Evolutionary conservation across 2,113 vertebrate species (phyloP), one percentile per base, ranked within the genome.

Genomic region (Butorides virescens): DNA sequence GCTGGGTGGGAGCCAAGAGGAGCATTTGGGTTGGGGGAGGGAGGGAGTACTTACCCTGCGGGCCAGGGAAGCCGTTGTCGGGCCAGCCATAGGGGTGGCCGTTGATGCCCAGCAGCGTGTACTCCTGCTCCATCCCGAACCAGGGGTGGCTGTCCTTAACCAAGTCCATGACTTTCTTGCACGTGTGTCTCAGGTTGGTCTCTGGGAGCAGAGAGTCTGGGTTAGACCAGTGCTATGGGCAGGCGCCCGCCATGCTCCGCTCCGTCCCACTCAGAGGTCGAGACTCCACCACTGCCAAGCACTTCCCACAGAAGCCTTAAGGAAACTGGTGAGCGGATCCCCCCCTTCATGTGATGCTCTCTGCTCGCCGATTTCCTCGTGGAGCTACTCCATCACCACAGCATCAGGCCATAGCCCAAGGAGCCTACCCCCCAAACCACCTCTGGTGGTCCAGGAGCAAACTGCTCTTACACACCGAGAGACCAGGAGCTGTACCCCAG

Each of bases 41-140:
- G 61, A 13, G 29, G 53, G 36, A 36, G 32, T 30, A 42, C 91
- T 98, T 44, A 98, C 98, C 98, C 93, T 98, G 98, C 0, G 96
- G 97, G 42, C 96, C 97, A 0, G 97, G 98, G 77, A 96, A 98
- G 67, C 98, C 96, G 2, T 96, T 96, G 71, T 96, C 86, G 0
- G 98, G 98, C 98, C 98, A 98, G 78, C 97, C 95, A 0, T 97
- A 98, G 23, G 98, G 97, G 52, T 97, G 97, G 32, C 97, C 96
- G 0, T 97, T 95, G 46, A 97, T 79, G 34, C 97, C 96, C 39
- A 98, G 81, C 53, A 98, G 89, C 0, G 97, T 97, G 96, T 98
- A 98, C 39, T 98, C 98, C 84, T 98, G 98, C 91, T 98, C 98
- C 96, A 98, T 98, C 22, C 98, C 97, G 4, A 98, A 98, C 98